A percentile compares a stretch with the other conserved stretches of the same genome.
Evolutionary conservation across 2,888 invertebrate genomes (phyloP).

Genomic region (Branchellion lobata): DNA sequence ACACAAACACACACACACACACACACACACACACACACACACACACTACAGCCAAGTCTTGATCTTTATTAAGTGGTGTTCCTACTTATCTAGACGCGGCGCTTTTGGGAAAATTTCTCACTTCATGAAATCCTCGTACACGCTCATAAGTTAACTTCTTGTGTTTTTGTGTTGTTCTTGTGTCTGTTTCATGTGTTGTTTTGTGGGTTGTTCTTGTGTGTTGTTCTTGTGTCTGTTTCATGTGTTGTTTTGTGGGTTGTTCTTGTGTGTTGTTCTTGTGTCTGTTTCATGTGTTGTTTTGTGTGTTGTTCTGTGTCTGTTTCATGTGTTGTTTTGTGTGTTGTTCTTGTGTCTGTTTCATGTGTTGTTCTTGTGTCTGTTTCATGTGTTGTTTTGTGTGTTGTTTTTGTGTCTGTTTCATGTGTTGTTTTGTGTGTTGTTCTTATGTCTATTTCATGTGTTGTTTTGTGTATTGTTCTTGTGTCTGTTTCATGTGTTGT

Average conservation of each 20-base stretch:
- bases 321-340: neutral
- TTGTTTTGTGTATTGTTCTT: neutral
- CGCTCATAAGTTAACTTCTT: too few relatives aligned
- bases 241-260: neutral
- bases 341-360: neutral
- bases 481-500: neutral
- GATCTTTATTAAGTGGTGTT: too few relatives aligned
- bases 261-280: neutral
- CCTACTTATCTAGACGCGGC: too few relatives aligned
- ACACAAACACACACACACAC: too few relatives aligned
- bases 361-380: neutral
- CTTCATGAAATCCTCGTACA: too few relatives aligned
- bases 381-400: neutral
- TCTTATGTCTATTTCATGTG: neutral
- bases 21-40: too few relatives aligned
- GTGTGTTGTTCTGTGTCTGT: neutral
- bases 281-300: neutral
- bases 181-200: too few relatives aligned
- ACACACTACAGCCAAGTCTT: too few relatives aligned
- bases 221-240: too few relatives aligned
- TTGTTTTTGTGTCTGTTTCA: neutral
- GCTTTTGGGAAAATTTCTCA: too few relatives aligned
- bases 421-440: neutral
- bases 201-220: too few relatives aligned
- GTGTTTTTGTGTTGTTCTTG: too few relatives aligned